Conservation (phyloP, 1,140 invertebrate genomes). For the Piezodorus guildinii region DNA sequence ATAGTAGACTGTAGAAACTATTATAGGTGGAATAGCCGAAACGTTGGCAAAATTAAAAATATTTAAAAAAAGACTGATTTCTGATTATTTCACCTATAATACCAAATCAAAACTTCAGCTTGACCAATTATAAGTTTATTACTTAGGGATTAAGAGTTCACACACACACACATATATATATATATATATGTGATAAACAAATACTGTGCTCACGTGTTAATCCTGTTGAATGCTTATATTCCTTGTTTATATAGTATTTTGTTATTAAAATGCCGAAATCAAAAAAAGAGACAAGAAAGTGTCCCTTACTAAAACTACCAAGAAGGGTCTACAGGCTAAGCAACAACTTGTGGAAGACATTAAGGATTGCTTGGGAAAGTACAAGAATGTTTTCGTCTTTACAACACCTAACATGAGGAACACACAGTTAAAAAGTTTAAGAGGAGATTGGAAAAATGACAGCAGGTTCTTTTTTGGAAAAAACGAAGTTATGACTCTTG, state of each 20-base stretch:
- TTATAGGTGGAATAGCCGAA: no score
- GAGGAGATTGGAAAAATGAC: slow-evolving; percentile 78
- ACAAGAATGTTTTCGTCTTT: slow-evolving; percentile 79
- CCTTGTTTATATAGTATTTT: not conserved
- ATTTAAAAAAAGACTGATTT: no score
- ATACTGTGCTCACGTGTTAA: no score
- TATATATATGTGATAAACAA: no score
- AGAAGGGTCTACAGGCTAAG: slow-evolving; percentile 78
- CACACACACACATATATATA: no score
- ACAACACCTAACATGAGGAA: slow-evolving; percentile 88
- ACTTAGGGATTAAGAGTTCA: no score
- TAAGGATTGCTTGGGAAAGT: slow-evolving; percentile 65
- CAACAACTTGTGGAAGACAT: slow-evolving; percentile 84
- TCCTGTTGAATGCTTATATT: no score
- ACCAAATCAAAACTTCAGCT: no score
- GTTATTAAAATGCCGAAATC: slow-evolving; percentile 66
- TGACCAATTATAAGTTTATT: no score
- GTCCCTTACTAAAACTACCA: slow-evolving; percentile 87
- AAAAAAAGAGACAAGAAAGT: slow-evolving; percentile 85
- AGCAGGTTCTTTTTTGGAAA: slow-evolving; percentile 91
- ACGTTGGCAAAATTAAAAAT: no score
- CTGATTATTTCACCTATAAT: no score
- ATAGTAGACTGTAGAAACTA: no score
- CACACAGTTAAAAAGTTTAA: slow-evolving; percentile 73
- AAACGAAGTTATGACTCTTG: slow-evolving; percentile 90